Percentiles rank a stretch among this genome's conserved stretches.
Conservation (phyloP, 2,113 vertebrate species). For the Eidolon helvum region DNA sequence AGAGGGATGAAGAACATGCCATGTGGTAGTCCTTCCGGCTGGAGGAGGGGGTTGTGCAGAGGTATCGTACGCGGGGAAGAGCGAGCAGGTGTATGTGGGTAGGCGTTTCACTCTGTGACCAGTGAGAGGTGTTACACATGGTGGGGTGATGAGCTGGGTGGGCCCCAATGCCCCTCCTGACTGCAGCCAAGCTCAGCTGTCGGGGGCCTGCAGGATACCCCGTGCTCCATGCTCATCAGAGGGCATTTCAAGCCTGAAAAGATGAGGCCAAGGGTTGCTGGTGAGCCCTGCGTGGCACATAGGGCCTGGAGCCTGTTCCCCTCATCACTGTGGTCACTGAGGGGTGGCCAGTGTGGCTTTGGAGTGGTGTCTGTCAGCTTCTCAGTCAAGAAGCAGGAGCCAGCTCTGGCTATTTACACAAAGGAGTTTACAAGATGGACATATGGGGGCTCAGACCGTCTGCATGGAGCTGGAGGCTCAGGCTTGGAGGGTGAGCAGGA, state of each 20-base stretch:
- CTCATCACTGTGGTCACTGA: not conserved
- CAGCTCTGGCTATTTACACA: no score
- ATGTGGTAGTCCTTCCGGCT: no score
- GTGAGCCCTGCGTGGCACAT: rapidly evolving
- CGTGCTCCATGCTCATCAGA: not conserved
- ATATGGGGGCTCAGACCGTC: not conserved
- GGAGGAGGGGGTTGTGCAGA: no score
- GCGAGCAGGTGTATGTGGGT: rapidly evolving
- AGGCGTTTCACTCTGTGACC: not conserved
- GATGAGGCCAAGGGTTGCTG: not conserved
- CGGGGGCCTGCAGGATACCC: not conserved
- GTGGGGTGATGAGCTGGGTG: not conserved
- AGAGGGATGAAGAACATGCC: not conserved
- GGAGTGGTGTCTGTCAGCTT: not conserved
- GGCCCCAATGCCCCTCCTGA: not conserved
- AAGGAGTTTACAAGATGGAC: not conserved
- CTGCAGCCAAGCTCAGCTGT: not conserved
- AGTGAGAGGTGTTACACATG: not conserved
- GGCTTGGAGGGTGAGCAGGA: not conserved
- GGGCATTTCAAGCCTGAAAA: not conserved
- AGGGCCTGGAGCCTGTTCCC: not conserved
- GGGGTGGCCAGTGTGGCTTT: not conserved
- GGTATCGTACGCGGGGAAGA: no score
- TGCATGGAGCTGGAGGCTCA: not conserved
- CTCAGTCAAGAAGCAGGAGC: not conserved